Percentiles rank a stretch among this genome's conserved stretches.
These are phyloP conservation scores for Fissipunctia ypsillon DNA, from an alignment of 2,888 invertebrate genomes.

Conservation along the genomic window DNA sequence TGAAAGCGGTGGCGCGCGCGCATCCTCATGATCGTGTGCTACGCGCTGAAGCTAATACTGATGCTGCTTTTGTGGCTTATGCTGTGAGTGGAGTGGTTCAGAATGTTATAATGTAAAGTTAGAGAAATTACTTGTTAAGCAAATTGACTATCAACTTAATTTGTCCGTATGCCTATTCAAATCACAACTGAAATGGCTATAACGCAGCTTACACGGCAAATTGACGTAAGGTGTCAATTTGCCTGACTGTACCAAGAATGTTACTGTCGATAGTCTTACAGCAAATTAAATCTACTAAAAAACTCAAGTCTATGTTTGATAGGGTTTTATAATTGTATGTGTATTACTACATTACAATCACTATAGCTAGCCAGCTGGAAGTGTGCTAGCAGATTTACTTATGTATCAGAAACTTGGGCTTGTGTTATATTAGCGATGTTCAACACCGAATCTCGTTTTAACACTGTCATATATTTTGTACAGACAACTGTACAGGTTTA, in stretches of 20 bases:
- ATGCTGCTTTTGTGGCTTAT: constrained; percentile 87
- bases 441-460: background rate
- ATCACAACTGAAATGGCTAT: no score
- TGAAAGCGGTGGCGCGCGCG: constrained; percentile 85
- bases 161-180: no score
- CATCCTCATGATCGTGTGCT: constrained; percentile 84
- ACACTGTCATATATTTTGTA: background rate
- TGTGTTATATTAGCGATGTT: background rate
- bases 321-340: background rate
- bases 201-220: no score
- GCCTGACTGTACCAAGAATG: background rate
- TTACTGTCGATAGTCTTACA: background rate
- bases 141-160: background rate
- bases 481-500: no score
- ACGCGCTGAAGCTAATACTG: constrained; percentile 86
- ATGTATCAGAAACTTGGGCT: background rate
- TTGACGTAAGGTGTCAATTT: no score
- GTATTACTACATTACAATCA: background rate
- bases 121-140: background rate
- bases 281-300: background rate
- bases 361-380: background rate
- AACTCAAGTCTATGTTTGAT: background rate
- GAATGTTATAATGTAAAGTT: background rate
- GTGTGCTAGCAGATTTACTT: background rate
- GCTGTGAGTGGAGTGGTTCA: constrained; percentile 74